A percentile compares a stretch with the other conserved stretches of the same genome.
These are phyloP conservation scores for Buceros bicornis DNA, from an alignment of 2,797 vertebrate genomes.

Conservation along the genomic window DNA sequence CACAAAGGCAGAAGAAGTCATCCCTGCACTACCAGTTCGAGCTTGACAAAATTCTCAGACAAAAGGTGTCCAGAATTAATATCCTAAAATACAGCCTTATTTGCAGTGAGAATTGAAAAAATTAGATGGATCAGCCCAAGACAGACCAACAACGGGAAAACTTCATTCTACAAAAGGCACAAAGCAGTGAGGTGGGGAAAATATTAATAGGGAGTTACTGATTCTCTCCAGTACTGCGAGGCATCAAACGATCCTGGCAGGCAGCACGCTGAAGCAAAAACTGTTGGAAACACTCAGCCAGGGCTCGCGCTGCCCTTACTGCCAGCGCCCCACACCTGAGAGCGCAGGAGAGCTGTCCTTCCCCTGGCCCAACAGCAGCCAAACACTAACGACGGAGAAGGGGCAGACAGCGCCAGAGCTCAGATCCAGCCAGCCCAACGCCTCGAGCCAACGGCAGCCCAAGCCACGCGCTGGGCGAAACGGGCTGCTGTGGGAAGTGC, in stretches of 20 bases:
- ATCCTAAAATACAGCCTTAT: not conserved
- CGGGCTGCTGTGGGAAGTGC: accelerated
- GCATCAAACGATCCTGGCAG: not conserved
- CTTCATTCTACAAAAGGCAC: not conserved
- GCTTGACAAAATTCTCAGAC: not conserved
- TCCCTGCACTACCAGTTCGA: not conserved
- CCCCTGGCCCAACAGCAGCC: not conserved
- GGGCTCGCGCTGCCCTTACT: not conserved
- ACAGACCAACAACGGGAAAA: not conserved
- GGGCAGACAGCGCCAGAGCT: not conserved
- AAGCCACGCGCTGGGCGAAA: not conserved
- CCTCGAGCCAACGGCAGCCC: not conserved
- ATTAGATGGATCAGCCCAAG: not conserved
- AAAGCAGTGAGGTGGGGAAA: not conserved
- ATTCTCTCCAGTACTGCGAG: not conserved
- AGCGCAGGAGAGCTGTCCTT: not conserved
- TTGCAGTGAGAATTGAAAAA: not conserved
- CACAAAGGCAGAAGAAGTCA: not conserved
- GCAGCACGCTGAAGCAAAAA: not conserved
- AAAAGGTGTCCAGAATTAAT: not conserved
- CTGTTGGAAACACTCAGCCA: not conserved
- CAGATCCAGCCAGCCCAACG: not conserved
- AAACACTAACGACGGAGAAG: not conserved
- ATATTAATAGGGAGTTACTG: not conserved
- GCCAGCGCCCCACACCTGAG: not conserved